Conservation (phyloP, 2,113 vertebrate genomes). For the Pteruthius melanotis region DNA sequence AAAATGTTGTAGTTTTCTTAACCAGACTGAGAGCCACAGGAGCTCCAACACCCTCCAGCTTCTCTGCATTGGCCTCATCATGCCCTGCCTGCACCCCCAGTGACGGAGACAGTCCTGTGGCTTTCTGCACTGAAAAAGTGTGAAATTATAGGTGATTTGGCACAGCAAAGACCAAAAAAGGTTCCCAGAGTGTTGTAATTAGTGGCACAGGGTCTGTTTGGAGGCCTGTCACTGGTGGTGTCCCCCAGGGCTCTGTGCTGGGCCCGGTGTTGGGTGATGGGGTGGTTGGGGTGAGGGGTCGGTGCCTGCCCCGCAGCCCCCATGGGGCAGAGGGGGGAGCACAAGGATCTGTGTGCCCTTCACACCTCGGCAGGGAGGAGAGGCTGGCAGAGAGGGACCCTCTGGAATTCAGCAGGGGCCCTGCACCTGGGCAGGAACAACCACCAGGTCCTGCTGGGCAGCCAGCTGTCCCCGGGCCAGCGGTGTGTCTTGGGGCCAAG, state of each 20-base stretch:
- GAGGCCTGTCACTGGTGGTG: neutral
- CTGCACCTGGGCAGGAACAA: too few relatives aligned
- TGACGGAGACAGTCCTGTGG: neutral
- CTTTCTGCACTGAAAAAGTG: neutral
- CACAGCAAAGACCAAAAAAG: neutral
- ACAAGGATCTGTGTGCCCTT: too few relatives aligned
- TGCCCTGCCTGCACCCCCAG: neutral
- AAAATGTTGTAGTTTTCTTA: neutral
- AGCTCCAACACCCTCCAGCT: accelerated
- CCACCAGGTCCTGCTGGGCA: too few relatives aligned
- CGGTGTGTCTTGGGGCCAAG: neutral
- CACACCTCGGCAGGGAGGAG: too few relatives aligned
- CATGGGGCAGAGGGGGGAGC: too few relatives aligned
- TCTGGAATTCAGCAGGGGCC: neutral
- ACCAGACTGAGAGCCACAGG: neutral
- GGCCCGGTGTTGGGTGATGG: too few relatives aligned
- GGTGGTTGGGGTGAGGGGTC: too few relatives aligned
- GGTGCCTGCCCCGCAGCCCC: too few relatives aligned
- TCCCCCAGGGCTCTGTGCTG: neutral
- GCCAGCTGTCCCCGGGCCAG: too few relatives aligned
- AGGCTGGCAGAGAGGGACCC: neutral
- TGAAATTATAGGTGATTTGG: neutral
- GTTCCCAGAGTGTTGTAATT: neutral
- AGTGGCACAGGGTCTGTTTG: neutral
- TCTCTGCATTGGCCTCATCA: accelerated